phyloP scores from a whole-genome alignment of 2,113 vertebrate species.

The Pterocles burchelli region DNA sequence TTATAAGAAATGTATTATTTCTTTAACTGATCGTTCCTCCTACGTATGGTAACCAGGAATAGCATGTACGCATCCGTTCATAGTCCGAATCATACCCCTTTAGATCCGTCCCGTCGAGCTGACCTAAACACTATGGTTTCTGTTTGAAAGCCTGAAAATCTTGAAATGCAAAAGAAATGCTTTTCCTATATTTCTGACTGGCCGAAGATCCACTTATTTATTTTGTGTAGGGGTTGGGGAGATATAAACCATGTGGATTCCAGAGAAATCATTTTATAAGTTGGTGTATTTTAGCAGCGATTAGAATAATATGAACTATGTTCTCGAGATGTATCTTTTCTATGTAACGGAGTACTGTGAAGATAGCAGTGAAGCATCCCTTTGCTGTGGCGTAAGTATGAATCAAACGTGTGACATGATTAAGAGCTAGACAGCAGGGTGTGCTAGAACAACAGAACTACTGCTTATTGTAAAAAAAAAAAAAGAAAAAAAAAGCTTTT shows the following conservation, averaged over 20 bases:
- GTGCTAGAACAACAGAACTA: slow-evolving; percentile 45
- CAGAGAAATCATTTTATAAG: slow-evolving; percentile 69
- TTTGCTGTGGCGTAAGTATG: slow-evolving; percentile 71
- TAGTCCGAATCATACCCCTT: slow-evolving; percentile 9
- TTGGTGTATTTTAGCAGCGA: slow-evolving; percentile 66
- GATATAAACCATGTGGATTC: slow-evolving; percentile 47
- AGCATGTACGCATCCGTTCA: slow-evolving; percentile 50
- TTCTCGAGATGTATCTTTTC: slow-evolving; percentile 71
- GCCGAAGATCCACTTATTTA: slow-evolving; percentile 48
- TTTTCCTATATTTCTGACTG: slow-evolving; percentile 63
- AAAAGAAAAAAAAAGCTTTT: neutral
- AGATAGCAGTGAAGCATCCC: slow-evolving; percentile 72
- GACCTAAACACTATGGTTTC: slow-evolving; percentile 57
- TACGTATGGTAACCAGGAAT: slow-evolving; percentile 45
- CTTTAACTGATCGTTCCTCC: slow-evolving; percentile 47
- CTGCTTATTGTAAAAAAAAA: slow-evolving; percentile 47
- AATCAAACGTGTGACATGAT: slow-evolving; percentile 37
- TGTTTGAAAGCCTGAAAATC: slow-evolving; percentile 68
- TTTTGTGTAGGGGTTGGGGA: slow-evolving; percentile 15
- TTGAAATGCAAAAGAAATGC: slow-evolving; percentile 67
- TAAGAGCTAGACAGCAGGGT: slow-evolving; percentile 63
- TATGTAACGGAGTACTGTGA: slow-evolving; percentile 74
- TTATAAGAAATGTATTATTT: slow-evolving; percentile 69
- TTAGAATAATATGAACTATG: slow-evolving; percentile 64
- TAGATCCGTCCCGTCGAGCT: slow-evolving; percentile 19